Conservation (phyloP, 2,797 vertebrate genomes). For the Rhinogobio ventralis region DNA sequence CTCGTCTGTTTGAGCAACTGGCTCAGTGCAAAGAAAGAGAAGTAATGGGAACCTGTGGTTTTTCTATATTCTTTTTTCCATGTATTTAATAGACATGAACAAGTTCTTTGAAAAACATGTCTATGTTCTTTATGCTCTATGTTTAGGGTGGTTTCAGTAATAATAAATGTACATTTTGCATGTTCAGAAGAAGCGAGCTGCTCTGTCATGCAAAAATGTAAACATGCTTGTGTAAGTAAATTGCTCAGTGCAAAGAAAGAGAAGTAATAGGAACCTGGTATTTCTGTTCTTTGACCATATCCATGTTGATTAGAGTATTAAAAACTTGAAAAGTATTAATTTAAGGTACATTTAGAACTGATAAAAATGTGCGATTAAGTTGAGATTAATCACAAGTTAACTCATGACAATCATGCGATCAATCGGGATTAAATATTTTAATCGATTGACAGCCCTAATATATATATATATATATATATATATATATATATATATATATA, state of each 20-base stretch:
- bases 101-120: background rate
- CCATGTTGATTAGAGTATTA: no score
- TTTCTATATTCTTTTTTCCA: no score
- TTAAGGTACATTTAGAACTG: no score
- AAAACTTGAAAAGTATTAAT: no score
- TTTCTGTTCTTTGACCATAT: background rate
- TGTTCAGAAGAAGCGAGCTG: background rate
- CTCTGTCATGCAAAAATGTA: background rate
- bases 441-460: no score
- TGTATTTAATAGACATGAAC: background rate
- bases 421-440: no score
- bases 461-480: no score
- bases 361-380: no score
- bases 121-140: background rate
- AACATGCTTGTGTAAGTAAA: background rate
- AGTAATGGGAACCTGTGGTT: no score
- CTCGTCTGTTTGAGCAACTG: conserved; percentile 26
- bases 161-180: background rate
- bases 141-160: background rate
- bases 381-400: no score
- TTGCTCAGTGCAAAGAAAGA: conserved; percentile 8
- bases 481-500: no score
- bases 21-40: conserved; percentile 11
- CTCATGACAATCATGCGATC: no score
- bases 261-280: background rate